phyloP scores from a whole-genome alignment of 1,140 invertebrate species.

The Frieseomelitta varia region DNA sequence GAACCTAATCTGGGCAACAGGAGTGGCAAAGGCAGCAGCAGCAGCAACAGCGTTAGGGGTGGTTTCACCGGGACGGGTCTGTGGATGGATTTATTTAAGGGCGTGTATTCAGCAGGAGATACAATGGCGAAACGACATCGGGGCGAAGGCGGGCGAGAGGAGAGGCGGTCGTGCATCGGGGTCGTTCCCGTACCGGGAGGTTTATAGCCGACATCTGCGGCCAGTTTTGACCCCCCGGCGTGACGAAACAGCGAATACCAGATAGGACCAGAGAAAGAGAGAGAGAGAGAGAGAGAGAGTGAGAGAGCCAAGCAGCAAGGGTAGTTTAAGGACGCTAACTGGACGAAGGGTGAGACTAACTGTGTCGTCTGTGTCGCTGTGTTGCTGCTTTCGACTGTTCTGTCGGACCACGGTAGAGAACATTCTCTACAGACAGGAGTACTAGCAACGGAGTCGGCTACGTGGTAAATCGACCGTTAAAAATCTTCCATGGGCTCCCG shows the following conservation, averaged over 20 bases:
- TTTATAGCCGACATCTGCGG: slow-evolving; percentile 81
- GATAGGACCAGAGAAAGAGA: slow-evolving; percentile 28
- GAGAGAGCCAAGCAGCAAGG: slow-evolving; percentile 41
- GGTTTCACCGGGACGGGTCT: slow-evolving; percentile 47
- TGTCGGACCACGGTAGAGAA: not conserved
- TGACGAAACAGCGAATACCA: slow-evolving; percentile 76
- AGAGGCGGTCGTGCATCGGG: slow-evolving; percentile 36
- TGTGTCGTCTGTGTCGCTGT: slow-evolving; percentile 22
- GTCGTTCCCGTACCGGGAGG: slow-evolving; percentile 52
- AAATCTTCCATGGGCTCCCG: slow-evolving; percentile 71
- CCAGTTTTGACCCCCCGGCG: slow-evolving; percentile 79
- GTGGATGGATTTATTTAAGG: slow-evolving; percentile 81
- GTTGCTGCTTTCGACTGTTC: slow-evolving; percentile 44
- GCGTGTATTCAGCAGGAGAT: slow-evolving; percentile 77
- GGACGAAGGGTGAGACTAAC: slow-evolving; percentile 63
- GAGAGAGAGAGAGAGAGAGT: too few species aligned
- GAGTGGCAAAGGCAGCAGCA: slow-evolving; percentile 28
- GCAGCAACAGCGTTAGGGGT: slow-evolving; percentile 41
- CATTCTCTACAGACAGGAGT: not conserved
- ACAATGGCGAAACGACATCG: slow-evolving; percentile 70
- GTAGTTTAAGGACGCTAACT: slow-evolving; percentile 70
- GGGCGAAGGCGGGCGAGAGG: slow-evolving; percentile 25
- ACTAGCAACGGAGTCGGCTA: slow-evolving; percentile 3
- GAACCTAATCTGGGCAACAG: slow-evolving; percentile 58
- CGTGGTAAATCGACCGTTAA: slow-evolving; percentile 81